phyloP scores from a whole-genome alignment of 2,888 invertebrate genomes.

The Sarcophaga caerulescens region DNA sequence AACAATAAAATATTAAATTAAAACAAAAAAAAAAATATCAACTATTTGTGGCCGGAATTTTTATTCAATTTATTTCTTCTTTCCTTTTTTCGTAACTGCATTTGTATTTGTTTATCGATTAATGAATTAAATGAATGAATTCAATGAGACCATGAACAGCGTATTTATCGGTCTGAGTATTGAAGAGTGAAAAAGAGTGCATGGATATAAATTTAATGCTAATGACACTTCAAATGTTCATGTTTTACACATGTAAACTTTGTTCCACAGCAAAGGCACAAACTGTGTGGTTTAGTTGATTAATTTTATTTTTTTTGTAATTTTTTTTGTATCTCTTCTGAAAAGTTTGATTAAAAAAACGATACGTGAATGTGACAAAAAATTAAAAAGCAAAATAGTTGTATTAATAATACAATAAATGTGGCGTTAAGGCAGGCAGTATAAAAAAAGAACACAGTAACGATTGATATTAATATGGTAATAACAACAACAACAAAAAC shows the following conservation, averaged over 20 bases:
- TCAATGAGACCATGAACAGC: constrained; percentile 6
- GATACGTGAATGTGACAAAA: neutral
- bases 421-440: neutral
- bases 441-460: neutral
- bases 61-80: no score
- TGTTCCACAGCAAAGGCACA: neutral
- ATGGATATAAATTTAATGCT: constrained; percentile 25
- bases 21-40: neutral
- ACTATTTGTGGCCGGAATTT: constrained; percentile 18
- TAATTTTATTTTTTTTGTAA: constrained; percentile 4
- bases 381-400: neutral
- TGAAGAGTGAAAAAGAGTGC: neutral
- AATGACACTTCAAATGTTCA: constrained; percentile 41
- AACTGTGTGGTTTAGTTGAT: neutral
- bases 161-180: neutral
- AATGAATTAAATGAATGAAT: constrained; percentile 25
- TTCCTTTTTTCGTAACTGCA: neutral
- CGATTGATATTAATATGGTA: neutral
- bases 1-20: constrained; percentile 23
- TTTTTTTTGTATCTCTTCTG: neutral
- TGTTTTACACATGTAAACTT: constrained; percentile 32
- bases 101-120: constrained; percentile 24
- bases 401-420: neutral
- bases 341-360: no score
- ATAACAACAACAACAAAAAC: neutral